Base-by-base conservation (phyloP, 2,888 invertebrate species). In the Caradrina kadenii region DNA sequence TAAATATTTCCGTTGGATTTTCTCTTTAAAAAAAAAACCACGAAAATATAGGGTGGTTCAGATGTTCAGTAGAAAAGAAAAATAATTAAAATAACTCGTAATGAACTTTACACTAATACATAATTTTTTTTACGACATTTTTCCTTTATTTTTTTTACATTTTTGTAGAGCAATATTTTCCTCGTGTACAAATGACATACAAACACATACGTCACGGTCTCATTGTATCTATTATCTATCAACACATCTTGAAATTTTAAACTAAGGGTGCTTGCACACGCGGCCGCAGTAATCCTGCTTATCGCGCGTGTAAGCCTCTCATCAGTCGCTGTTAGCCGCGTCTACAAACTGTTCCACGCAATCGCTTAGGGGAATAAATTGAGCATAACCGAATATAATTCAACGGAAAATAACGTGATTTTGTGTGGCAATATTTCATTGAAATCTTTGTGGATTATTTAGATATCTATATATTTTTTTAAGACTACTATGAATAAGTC, bases 241-340 rank as follows among this genome's bases (percentile, higher is more conserved):
- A 84, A 81, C 83, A 80, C 64, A 91, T 91, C 89, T 89, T 83
- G 88, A 90, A 93, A 92, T 86, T 94, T 93, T 93, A 93, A 94
- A 92, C 82, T 90, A 87, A 88, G 89, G 91, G 90, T 80, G 86
- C 73, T 80, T 79, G 76, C 86, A 86, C 86, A 86, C 84, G 79
- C 88, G 79, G 65, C 81, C 80, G 83, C 88, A 85, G 89, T 90
- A 88, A 88, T 89, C 89, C 86, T 86, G 89, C 90, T 91, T 93
- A 93, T 93, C 91, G 86, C 84, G 82, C 83, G 74, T 88, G 93
- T 94, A 93, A 94, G 92, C 93, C 88, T 88, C 89, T 92, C 94
- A 91, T 93, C 93, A 92, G 86, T 59, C 71, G 63, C 70, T 82
- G 86, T 86, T 83, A 84, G 87, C 80, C 73, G 75, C 76, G 69